Evolutionary conservation across 2,888 invertebrate species (phyloP).

Genomic region (Sphaerophoria rueppellii): DNA sequence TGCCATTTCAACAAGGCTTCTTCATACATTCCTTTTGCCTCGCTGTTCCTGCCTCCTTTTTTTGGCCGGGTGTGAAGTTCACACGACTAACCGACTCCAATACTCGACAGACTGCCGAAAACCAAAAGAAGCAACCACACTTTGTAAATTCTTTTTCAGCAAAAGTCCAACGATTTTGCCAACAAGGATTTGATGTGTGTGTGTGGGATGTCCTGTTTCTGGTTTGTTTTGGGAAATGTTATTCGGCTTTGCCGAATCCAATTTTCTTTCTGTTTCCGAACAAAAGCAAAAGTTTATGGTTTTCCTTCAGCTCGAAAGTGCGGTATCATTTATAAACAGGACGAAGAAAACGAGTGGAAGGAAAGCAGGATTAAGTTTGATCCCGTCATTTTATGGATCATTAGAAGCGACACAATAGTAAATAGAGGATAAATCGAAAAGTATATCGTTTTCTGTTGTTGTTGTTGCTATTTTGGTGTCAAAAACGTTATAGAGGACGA

Average conservation of each 20-base stretch:
- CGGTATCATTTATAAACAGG: neutral
- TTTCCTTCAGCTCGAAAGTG: neutral
- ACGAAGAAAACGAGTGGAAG: neutral
- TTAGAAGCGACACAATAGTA: constrained; percentile 69
- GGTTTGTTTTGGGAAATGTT: neutral
- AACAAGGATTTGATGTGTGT: neutral
- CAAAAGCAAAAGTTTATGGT: constrained; percentile 32
- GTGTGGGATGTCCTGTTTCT: constrained; percentile 29
- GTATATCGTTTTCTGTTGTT: constrained; percentile 25
- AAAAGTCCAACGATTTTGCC: no score
- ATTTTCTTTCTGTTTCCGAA: constrained; percentile 39
- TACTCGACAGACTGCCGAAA: constrained; percentile 33
- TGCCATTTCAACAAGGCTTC: constrained; percentile 35
- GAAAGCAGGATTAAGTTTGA: constrained; percentile 66
- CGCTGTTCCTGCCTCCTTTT: neutral
- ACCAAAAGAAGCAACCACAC: constrained; percentile 58
- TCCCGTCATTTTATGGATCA: constrained; percentile 73
- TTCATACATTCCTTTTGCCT: neutral
- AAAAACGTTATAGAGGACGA: neutral
- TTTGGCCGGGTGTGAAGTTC: constrained; percentile 61
- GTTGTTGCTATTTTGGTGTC: neutral
- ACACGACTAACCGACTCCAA: constrained; percentile 33
- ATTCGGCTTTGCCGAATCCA: constrained; percentile 57
- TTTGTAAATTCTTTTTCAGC: neutral
- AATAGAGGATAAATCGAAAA: constrained; percentile 61